Evolutionary conservation across 1,140 invertebrate genomes (phyloP), one percentile per base, ranked within the genome.

Genomic region (Zaprionus tsacasi): DNA sequence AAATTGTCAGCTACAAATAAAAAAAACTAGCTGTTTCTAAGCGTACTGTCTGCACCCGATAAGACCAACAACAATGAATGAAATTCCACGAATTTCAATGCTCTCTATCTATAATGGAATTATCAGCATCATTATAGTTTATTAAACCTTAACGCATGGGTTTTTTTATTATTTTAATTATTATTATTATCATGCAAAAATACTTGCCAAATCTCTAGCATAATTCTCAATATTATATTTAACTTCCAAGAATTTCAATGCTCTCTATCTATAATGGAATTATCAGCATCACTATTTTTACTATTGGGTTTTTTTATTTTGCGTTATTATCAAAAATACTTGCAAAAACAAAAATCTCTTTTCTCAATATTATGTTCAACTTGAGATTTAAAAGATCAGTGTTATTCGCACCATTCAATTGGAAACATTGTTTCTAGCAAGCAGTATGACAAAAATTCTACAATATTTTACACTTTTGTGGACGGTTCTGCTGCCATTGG

Each of bases 1-100:
- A 87, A 82, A 64, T 72, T 87, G 76, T 86, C 82, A 86, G 74
- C 58, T 74, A 59, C 54, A 66, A 66, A 78, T 30, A 35, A 35
- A 45, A 67, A 43, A 45, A 67, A 43, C 21, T 21, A 21, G 21
- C 21, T 21, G 21, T 21, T 21, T 21, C 21, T 21, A 21, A n/a
- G n/a, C n/a, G 11, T 6, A 48, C 45, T 21, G 45, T 21, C 10
- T 11, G 45, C 15, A 1, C 15, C 11, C 45, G 17, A 48, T 48
- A 61, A 43, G 27, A 27, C 5, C 38, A 63, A 60, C 43, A n/a
- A n/a, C n/a, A n/a, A n/a, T n/a, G n/a, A n/a, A n/a, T n/a, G n/a
- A n/a, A n/a, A n/a, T 21, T 21, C 21, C 21, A 21, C 1, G 21
- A 21, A 1, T 21, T 21, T 21, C 6, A 15, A 15, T 43, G n/a